Conservation (phyloP, 2,888 invertebrate species). For the Chironomus tentans region DNA sequence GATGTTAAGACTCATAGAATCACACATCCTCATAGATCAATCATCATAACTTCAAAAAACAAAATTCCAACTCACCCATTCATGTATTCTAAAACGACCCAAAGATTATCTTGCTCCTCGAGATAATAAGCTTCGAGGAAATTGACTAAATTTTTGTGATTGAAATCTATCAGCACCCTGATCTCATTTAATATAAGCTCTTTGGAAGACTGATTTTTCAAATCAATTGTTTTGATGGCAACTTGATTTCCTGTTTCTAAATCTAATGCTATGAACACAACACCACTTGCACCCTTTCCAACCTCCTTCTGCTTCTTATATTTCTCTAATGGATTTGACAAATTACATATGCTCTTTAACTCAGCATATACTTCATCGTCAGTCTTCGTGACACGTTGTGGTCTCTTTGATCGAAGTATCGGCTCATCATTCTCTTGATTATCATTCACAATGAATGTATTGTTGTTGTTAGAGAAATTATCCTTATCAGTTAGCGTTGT, state of each 20-base stretch:
- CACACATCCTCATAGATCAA: not conserved
- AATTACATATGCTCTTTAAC: slow-evolving; percentile 67
- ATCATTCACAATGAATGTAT: slow-evolving; percentile 11
- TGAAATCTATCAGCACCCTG: slow-evolving; percentile 79
- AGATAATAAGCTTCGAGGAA: slow-evolving; percentile 90
- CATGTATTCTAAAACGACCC: slow-evolving; percentile 94
- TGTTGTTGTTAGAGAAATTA: not conserved
- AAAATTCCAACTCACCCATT: slow-evolving; percentile 46
- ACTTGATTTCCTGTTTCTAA: slow-evolving; percentile 63
- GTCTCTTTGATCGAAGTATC: slow-evolving; percentile 39
- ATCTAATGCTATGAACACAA: slow-evolving; percentile 83
- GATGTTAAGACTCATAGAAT: too few species aligned
- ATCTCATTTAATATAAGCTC: slow-evolving; percentile 94
- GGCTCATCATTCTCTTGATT: slow-evolving; percentile 30
- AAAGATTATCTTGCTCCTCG: slow-evolving; percentile 75
- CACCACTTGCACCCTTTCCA: slow-evolving; percentile 87
- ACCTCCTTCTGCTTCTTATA: slow-evolving; percentile 77
- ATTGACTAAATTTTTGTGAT: slow-evolving; percentile 91
- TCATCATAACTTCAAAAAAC: not conserved
- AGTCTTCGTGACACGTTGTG: slow-evolving; percentile 37
- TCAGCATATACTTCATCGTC: slow-evolving; percentile 57
- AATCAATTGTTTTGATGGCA: slow-evolving; percentile 93
- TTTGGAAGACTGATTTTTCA: slow-evolving; percentile 90
- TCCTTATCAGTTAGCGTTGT: not conserved
- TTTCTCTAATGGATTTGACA: slow-evolving; percentile 68